These are phyloP conservation scores for Phocides pigmalion DNA, from an alignment of 1,140 invertebrate genomes.

Conservation along the genomic window DNA sequence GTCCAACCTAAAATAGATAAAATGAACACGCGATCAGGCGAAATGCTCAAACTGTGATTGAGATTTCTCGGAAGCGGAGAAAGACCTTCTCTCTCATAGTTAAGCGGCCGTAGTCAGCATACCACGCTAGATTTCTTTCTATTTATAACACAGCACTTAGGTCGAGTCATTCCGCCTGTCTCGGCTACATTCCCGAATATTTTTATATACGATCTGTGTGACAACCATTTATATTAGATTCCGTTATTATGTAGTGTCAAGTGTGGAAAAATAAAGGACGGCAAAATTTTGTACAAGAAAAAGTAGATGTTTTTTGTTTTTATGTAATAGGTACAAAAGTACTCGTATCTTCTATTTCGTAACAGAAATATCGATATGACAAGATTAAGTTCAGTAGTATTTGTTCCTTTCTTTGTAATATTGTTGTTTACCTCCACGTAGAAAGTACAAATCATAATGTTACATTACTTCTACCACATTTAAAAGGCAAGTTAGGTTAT, in stretches of 20 bases:
- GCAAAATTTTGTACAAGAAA: background rate
- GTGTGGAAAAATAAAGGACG: background rate
- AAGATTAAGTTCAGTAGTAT: too few relatives aligned
- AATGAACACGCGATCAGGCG: background rate
- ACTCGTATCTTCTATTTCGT: too few relatives aligned
- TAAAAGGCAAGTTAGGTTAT: too few relatives aligned
- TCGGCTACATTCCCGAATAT: constrained; percentile 52
- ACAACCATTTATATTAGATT: constrained; percentile 45
- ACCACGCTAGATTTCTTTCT: constrained; percentile 51
- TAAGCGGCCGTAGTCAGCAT: constrained; percentile 47
- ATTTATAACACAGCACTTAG: constrained; percentile 55
- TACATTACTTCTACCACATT: too few relatives aligned
- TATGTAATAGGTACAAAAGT: too few relatives aligned
- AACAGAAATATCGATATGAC: too few relatives aligned
- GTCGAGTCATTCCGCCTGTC: constrained; percentile 49
- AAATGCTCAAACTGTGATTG: background rate
- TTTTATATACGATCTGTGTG: constrained; percentile 46
- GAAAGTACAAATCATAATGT: too few relatives aligned
- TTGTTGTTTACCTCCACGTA: too few relatives aligned
- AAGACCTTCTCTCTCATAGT: constrained; percentile 31
- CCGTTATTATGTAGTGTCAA: constrained; percentile 14
- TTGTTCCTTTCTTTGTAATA: too few relatives aligned
- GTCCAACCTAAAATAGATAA: background rate
- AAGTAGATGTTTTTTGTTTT: background rate
- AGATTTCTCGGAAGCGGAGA: constrained; percentile 27